phyloP scores from a whole-genome alignment of 2,888 invertebrate genomes.

The Chalcosyrphus nemorum region DNA sequence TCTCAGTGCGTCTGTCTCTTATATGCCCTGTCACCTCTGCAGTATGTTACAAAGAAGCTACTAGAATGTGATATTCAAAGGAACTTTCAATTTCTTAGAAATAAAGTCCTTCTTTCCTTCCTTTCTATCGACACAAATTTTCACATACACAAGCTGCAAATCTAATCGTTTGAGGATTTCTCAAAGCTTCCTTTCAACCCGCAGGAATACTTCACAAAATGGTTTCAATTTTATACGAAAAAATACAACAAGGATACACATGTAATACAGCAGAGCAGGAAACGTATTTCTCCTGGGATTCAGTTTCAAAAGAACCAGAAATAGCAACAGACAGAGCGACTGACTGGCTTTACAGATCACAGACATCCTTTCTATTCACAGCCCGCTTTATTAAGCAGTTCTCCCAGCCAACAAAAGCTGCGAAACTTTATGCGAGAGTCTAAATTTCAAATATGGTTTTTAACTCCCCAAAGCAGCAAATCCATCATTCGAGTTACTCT shows the following conservation, averaged over 20 bases:
- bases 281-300: neutral
- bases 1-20: no score
- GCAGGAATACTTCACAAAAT: neutral
- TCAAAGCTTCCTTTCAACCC: neutral
- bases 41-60: no score
- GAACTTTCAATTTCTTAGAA: neutral
- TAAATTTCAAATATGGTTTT: constrained; percentile 22
- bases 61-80: neutral
- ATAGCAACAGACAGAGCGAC: neutral
- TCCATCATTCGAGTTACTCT: neutral
- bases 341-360: neutral
- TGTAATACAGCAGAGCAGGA: neutral
- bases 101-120: neutral
- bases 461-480: constrained; percentile 32
- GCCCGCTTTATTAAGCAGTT: constrained; percentile 6
- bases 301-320: neutral
- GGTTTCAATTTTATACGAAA: neutral
- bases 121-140: neutral
- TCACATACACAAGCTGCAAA: neutral
- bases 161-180: neutral
- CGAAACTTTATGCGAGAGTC: constrained; percentile 10
- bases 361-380: neutral
- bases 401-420: no score
- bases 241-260: neutral
- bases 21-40: no score